Evolutionary conservation across 2,797 vertebrate genomes (phyloP), one percentile per base, ranked within the genome.

Genomic region (Melanotaenia boesemani): DNA sequence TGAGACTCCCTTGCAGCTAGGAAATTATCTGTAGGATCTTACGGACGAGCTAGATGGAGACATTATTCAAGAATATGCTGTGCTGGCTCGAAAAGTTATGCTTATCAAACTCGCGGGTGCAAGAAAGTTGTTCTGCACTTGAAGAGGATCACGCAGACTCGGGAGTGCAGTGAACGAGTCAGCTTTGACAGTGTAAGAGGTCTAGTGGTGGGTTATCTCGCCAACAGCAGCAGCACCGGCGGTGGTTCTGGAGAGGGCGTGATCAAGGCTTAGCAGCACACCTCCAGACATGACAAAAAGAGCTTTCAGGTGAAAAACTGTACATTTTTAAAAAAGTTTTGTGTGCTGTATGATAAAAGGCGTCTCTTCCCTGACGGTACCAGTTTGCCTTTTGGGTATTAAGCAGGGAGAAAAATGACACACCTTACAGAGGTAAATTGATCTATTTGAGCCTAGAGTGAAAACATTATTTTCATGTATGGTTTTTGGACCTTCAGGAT

Each of bases 231-330:
- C n/a, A n/a, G n/a, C n/a, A n/a, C n/a, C n/a, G n/a, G n/a, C 0
- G 1, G 2, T 1, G 12, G 11, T 1, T 3, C 50, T 3, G 3
- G 9, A 9, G 9, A 2, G 0, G 22, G 22, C 0, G 22, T 24
- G 11, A 3, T 54, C 1, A 5, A 24, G 10, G 6, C 22, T 4
- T n/a, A 9, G 2, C 50, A 54, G 22, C 50, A 22, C 10, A 54
- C n/a, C 50, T 24, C 24, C 7, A 12, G 10, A 4, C 22, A 22
- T 3, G n/a, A 54, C 24, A 24, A 54, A 54, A 24, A 54, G 50
- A 15, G 22, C 1, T 24, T 54, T 12, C 9, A 5, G 9, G 3
- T 54, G 1, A 22, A 24, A 24, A 24, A 54, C 22, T 2, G 22
- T 0, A 50, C 22, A 24, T 54, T 54, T 11, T 4, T 2, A 2